A percentile compares a stretch with the other conserved stretches of the same genome.
These are phyloP conservation scores for Esperia sulphurella DNA, from an alignment of 2,888 invertebrate species.

Conservation along the genomic window DNA sequence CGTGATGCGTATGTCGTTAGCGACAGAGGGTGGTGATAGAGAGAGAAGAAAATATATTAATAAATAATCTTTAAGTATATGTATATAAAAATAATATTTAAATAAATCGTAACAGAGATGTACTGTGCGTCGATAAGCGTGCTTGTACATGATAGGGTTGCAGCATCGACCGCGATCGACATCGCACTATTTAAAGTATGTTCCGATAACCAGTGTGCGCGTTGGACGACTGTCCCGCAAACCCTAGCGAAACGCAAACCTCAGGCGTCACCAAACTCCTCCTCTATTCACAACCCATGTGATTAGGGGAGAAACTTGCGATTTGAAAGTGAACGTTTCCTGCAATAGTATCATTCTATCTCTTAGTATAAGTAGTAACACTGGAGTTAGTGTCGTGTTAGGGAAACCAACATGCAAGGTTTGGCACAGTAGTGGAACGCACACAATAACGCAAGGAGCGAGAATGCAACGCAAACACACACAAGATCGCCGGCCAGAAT, in stretches of 20 bases:
- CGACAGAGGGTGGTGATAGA: constrained; percentile 44
- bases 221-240: constrained; percentile 47
- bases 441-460: constrained; percentile 46
- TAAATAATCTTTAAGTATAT: constrained; percentile 25
- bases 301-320: constrained; percentile 41
- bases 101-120: constrained; percentile 21
- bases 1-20: constrained; percentile 48
- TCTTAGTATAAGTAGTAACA: neutral
- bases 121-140: constrained; percentile 44
- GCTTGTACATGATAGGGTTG: constrained; percentile 27
- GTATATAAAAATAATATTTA: constrained; percentile 33
- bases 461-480: constrained; percentile 65
- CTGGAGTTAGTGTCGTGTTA: constrained; percentile 19
- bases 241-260: constrained; percentile 27
- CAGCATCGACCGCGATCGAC: constrained; percentile 28
- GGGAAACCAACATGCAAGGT: constrained; percentile 43
- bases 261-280: constrained; percentile 32
- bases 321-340: constrained; percentile 29
- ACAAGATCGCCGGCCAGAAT: constrained; percentile 76
- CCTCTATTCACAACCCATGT: constrained; percentile 41
- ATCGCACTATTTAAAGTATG: constrained; percentile 21
- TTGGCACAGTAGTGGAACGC: constrained; percentile 58
- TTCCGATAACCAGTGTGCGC: constrained; percentile 28
- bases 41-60: constrained; percentile 49
- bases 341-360: neutral